Evolutionary conservation across 2,888 invertebrate species (phyloP), one percentile per base, ranked within the genome.

Genomic region (Spodoptera littoralis): DNA sequence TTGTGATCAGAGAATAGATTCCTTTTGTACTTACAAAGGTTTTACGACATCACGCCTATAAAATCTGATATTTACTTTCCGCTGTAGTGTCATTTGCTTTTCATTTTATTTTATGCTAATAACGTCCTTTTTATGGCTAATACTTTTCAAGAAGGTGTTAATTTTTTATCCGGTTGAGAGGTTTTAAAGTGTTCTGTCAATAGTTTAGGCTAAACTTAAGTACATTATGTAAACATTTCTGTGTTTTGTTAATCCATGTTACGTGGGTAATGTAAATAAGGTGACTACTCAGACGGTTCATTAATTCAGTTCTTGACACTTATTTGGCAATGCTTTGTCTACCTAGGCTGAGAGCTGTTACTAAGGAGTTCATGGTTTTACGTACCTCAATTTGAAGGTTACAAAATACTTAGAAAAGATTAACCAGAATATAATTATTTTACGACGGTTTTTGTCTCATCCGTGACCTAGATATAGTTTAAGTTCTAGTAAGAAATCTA

Each of bases 1-100:
- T 77, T 77, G 74, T 70, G 62, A 77, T 79, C 68, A 72, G 62
- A 65, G 64, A 72, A 83, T 77, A 76, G 65, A 80, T 77, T 76
- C 55, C 73, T 74, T 70, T 73, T 75, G 65, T 80, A 68, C 60
- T 66, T 60, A 65, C 53, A 53, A 59, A 58, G 60, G 61, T 79
- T 36, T 79, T 69, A 70, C 70, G 65, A 74, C 60, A 56, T 71
- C 48, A 60, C 62, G 65, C 59, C 64, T 65, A 71, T 79, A 79
- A 75, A 75, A 79, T 69, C 50, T 70, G 65, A 75, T 75, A 75
- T 69, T 77, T 62, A 71, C 63, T 67, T 69, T 65, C 58, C 58
- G 73, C 47, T 58, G 46, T 65, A 65, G 55, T 74, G 74, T 59
- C 58, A 62, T 60, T 54, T 58, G 11, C 11, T 22, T 52, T 24